These are phyloP conservation scores for Sclerodermus sp. DNA, from an alignment of 2,888 invertebrate species.

Conservation along the genomic window DNA sequence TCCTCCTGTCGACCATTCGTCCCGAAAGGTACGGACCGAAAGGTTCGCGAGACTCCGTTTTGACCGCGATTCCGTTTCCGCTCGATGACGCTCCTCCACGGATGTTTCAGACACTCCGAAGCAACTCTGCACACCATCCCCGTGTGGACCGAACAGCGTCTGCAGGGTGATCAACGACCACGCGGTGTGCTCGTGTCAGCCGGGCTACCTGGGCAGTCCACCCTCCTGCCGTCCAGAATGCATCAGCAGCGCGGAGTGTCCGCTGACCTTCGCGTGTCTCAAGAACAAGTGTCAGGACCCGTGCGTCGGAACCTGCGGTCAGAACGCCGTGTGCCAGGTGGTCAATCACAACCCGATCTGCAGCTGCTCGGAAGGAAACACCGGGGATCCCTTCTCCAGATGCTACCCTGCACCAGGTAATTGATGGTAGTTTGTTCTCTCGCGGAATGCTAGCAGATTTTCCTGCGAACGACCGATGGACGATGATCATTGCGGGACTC, in stretches of 20 bases:
- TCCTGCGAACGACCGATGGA: no score
- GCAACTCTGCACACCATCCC: conserved; percentile 71
- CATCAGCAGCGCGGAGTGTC: conserved; percentile 78
- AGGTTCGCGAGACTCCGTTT: no score
- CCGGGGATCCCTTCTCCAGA: conserved; percentile 75
- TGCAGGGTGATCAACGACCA: conserved; percentile 70
- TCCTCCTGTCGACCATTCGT: conserved; percentile 63
- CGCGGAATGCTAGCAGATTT: no score
- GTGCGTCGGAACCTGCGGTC: conserved; percentile 77
- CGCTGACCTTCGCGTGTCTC: conserved; percentile 73
- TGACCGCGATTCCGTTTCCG: no score
- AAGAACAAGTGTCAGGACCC: conserved; percentile 79
- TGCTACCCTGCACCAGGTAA: conserved; percentile 63
- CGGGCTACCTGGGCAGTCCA: conserved; percentile 74
- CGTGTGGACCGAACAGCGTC: conserved; percentile 78
- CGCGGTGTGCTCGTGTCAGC: conserved; percentile 73
- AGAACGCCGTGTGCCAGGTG: conserved; percentile 77
- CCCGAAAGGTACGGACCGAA: conserved; percentile 29
- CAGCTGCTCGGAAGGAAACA: conserved; percentile 70
- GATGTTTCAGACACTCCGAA: conserved; percentile 18
- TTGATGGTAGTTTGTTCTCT: no score
- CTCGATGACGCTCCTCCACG: no score
- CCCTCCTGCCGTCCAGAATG: conserved; percentile 82
- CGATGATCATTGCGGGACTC: no score
- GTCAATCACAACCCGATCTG: conserved; percentile 83